phyloP scores from a whole-genome alignment of 1,140 invertebrate species.

The Augochlora pura region DNA sequence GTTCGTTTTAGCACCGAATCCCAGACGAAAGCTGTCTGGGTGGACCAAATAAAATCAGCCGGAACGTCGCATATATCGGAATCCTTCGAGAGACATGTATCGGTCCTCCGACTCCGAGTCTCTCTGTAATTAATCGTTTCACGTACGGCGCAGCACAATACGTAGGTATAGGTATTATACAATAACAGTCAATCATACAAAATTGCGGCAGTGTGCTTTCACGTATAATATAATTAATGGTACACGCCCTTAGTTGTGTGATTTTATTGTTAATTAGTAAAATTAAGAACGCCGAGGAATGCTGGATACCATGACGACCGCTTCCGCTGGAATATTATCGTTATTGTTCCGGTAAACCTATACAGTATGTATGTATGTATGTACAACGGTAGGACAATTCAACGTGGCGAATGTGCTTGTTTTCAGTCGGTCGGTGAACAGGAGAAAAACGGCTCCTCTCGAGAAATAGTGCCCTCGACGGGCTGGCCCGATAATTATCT shows the following conservation, averaged over 20 bases:
- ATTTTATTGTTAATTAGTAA: conserved; percentile 48
- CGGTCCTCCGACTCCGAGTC: conserved; percentile 32
- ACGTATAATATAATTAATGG: conserved; percentile 63
- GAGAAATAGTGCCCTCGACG: neutral
- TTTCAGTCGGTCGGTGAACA: neutral
- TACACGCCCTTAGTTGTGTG: conserved; percentile 39
- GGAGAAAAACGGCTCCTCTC: neutral
- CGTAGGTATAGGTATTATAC: conserved; percentile 62
- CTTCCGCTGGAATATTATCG: neutral
- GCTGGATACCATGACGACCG: conserved; percentile 28
- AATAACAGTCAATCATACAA: conserved; percentile 73
- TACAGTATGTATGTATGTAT: neutral
- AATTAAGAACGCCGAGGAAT: conserved; percentile 56
- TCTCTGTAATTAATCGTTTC: conserved; percentile 36
- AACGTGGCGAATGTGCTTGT: neutral
- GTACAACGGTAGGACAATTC: neutral
- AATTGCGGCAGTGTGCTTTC: conserved; percentile 73
- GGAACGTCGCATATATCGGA: conserved; percentile 18
- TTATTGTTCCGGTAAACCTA: neutral
- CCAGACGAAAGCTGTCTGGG: neutral
- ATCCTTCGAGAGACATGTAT: conserved; percentile 29
- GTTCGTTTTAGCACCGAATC: neutral
- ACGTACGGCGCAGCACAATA: conserved; percentile 48
- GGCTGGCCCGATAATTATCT: neutral
- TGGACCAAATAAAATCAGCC: neutral